Conservation (phyloP, 1,140 invertebrate genomes). For the Ceratina japonica region DNA sequence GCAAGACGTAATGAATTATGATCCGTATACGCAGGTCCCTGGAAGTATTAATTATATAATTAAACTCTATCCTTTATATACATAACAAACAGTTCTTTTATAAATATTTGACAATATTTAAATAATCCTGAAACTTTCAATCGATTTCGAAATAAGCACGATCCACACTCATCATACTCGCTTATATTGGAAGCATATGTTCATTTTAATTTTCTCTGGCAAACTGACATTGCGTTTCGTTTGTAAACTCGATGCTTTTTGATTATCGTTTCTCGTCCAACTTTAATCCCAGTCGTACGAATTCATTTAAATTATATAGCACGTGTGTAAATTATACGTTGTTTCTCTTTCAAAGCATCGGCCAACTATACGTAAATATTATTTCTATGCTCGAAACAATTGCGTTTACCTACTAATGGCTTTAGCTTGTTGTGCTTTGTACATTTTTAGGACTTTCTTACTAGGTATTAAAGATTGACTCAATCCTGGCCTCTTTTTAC, state of each 20-base stretch:
- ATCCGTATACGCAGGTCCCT: conserved; percentile 43
- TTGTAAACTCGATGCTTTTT: conserved; percentile 3
- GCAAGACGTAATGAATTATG: conserved; percentile 41
- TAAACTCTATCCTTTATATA: conserved; percentile 51
- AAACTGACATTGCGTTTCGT: neutral
- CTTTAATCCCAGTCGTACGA: neutral
- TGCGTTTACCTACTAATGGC: conserved; percentile 77
- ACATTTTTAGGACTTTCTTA: conserved; percentile 91
- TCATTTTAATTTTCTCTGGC: neutral
- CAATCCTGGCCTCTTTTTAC: conserved; percentile 88
- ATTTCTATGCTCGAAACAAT: conserved; percentile 44
- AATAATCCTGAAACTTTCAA: conserved; percentile 35
- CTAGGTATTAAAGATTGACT: conserved; percentile 88
- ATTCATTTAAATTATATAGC: conserved; percentile 12
- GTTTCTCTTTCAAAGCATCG: conserved; percentile 12
- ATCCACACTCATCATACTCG: neutral
- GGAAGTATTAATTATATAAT: conserved; percentile 48
- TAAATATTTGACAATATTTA: conserved; percentile 43
- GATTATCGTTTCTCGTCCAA: neutral
- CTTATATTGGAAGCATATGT: conserved; percentile 37
- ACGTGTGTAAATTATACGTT: conserved; percentile 21
- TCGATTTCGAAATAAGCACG: conserved; percentile 23
- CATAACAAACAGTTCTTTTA: conserved; percentile 37
- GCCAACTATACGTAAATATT: conserved; percentile 17
- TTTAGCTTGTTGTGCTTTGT: conserved; percentile 82